Percentiles rank a stretch among this genome's conserved stretches.
Evolutionary conservation across 2,113 vertebrate species (phyloP).

Genomic region (Rhadina sibilatrix): DNA sequence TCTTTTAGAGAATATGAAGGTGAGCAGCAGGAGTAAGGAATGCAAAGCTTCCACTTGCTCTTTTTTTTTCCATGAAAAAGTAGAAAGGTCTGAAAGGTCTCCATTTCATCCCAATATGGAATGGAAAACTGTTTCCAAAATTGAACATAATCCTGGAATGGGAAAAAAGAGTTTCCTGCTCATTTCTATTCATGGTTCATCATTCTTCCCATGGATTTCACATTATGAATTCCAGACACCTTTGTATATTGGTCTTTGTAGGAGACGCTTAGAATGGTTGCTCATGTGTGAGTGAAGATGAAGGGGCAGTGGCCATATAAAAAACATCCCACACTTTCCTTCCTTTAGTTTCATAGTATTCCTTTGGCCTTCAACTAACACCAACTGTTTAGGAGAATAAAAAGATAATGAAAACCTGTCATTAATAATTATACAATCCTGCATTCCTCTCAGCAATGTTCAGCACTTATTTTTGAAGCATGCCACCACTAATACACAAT

Average conservation of each 20-base stretch:
- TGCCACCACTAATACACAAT: constrained; percentile 3
- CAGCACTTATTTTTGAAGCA: constrained; percentile 61
- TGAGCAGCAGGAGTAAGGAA: not conserved
- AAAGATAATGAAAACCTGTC: constrained; percentile 42
- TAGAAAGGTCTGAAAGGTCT: not conserved
- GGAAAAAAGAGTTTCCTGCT: not conserved
- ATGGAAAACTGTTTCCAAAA: not conserved
- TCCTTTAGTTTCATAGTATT: constrained; percentile 31
- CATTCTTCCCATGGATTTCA: not conserved
- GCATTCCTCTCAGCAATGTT: constrained; percentile 8
- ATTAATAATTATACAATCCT: constrained; percentile 55
- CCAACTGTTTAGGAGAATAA: constrained; percentile 18
- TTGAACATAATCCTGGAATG: constrained; percentile 1
- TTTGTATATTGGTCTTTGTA: not conserved
- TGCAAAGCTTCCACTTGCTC: not conserved
- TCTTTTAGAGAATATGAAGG: not conserved
- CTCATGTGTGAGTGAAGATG: not conserved
- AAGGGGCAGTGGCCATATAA: not conserved
- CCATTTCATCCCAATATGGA: constrained; percentile 1
- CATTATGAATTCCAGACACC: not conserved
- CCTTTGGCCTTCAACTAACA: constrained; percentile 49
- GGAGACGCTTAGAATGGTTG: not conserved
- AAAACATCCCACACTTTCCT: not conserved
- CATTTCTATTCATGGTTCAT: constrained; percentile 1
- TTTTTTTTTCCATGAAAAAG: not conserved